Conservation (phyloP, 2,888 invertebrate genomes). For the Axea sp. region DNA sequence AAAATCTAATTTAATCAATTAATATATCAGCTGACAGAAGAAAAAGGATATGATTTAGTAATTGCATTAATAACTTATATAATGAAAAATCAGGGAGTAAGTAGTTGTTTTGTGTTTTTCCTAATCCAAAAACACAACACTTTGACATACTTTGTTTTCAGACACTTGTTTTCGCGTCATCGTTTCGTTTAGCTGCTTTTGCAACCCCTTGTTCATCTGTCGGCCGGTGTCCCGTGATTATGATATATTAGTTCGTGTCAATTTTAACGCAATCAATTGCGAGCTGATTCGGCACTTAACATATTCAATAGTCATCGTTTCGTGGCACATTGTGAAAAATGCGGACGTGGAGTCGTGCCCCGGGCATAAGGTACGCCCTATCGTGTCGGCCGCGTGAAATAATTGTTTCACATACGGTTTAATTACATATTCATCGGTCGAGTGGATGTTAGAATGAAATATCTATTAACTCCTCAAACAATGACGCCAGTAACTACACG, state of each 20-base stretch:
- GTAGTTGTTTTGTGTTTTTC: too few relatives aligned
- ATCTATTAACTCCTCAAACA: constrained; percentile 60
- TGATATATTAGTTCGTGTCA: constrained; percentile 56
- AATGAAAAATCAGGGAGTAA: too few relatives aligned
- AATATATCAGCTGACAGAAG: too few relatives aligned
- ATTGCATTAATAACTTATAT: too few relatives aligned
- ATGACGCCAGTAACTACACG: constrained; percentile 55
- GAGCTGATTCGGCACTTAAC: constrained; percentile 38
- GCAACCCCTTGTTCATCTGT: constrained; percentile 38
- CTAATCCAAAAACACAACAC: constrained; percentile 34
- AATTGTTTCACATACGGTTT: constrained; percentile 58
- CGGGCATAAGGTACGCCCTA: constrained; percentile 2
- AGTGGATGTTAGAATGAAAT: constrained; percentile 56
- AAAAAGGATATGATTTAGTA: too few relatives aligned
- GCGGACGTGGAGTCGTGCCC: constrained; percentile 13
- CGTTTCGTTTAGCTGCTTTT: constrained; percentile 11
- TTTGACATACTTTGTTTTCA: constrained; percentile 13
- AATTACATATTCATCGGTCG: constrained; percentile 55
- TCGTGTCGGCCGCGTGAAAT: constrained; percentile 44
- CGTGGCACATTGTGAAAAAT: constrained; percentile 25
- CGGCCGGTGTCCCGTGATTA: constrained; percentile 48
- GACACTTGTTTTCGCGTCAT: constrained; percentile 40
- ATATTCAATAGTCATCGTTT: constrained; percentile 47
- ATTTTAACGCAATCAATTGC: constrained; percentile 56
- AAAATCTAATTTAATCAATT: too few relatives aligned